phyloP scores from a whole-genome alignment of 2,113 vertebrate genomes.

The Prietella phreatophila region DNA sequence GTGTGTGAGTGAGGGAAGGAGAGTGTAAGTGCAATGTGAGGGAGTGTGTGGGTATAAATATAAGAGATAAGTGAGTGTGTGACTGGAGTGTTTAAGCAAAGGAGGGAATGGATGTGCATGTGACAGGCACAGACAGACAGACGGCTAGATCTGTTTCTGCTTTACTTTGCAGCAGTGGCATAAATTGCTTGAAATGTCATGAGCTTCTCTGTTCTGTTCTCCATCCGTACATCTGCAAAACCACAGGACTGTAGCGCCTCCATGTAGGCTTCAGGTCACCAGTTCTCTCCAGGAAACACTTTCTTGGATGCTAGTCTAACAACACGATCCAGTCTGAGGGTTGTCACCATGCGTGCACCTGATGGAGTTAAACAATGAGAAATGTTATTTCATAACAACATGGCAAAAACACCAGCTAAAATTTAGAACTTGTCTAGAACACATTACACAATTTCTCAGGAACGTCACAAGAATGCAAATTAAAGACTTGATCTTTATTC shows the following conservation, averaged over 20 bases:
- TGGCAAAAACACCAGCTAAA: neutral
- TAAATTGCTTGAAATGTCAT: constrained; percentile 67
- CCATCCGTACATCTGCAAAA: constrained; percentile 67
- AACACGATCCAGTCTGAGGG: constrained; percentile 52
- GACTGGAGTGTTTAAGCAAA: neutral
- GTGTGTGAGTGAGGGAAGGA: neutral
- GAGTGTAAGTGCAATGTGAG: no score
- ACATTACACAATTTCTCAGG: neutral
- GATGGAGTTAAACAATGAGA: neutral
- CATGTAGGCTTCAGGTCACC: constrained; percentile 70
- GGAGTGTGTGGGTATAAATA: neutral
- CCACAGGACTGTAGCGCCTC: constrained; percentile 63
- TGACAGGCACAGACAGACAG: neutral
- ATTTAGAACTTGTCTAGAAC: neutral
- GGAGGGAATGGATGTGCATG: neutral
- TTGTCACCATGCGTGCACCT: constrained; percentile 70
- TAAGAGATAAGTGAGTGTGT: neutral
- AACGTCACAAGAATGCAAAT: neutral
- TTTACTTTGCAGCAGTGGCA: constrained; percentile 64
- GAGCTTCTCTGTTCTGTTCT: constrained; percentile 51
- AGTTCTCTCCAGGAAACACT: constrained; percentile 58
- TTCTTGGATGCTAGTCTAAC: constrained; percentile 36
- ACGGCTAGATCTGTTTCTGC: neutral
- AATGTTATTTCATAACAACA: neutral
- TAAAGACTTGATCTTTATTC: neutral